Conservation (phyloP, 1,140 invertebrate species). For the Ceratosolen solmsi region DNA sequence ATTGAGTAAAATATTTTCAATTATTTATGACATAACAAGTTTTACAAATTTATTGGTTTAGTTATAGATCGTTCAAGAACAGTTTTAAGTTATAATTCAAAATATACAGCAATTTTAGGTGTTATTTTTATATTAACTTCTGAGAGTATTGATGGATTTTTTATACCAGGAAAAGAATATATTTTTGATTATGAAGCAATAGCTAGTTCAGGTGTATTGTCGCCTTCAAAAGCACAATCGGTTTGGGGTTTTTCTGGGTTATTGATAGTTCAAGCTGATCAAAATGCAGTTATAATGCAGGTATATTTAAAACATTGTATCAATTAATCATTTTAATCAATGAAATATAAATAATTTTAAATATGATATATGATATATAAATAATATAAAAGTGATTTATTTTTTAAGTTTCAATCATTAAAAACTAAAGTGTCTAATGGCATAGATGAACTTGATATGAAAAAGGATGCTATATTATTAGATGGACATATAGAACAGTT, state of each 20-base stretch:
- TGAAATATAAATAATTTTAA: too few relatives aligned
- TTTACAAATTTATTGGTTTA: constrained; percentile 19
- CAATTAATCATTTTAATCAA: too few relatives aligned
- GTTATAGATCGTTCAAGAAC: constrained; percentile 32
- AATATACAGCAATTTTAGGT: constrained; percentile 10
- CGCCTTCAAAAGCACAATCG: constrained; percentile 65
- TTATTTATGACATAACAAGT: neutral
- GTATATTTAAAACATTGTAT: constrained; percentile 51
- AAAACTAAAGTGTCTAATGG: constrained; percentile 66
- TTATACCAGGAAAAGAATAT: constrained; percentile 65
- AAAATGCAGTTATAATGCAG: constrained; percentile 61
- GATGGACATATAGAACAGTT: constrained; percentile 60
- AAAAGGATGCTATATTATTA: constrained; percentile 50
- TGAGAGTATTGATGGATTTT: constrained; percentile 58
- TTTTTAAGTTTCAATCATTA: constrained; percentile 61
- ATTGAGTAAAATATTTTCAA: constrained; percentile 3
- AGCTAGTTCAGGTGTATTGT: constrained; percentile 65
- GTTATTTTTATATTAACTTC: constrained; percentile 47
- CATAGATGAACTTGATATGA: constrained; percentile 50
- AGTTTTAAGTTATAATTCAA: constrained; percentile 16
- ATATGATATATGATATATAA: neutral
- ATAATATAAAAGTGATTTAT: constrained; percentile 27
- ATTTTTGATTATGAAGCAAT: constrained; percentile 66
- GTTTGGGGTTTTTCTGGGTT: constrained; percentile 66
- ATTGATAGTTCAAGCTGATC: constrained; percentile 60